A percentile compares a stretch with the other conserved stretches of the same genome.
Conservation (phyloP, 2,888 invertebrate species). For the Acrobasis consociella region DNA sequence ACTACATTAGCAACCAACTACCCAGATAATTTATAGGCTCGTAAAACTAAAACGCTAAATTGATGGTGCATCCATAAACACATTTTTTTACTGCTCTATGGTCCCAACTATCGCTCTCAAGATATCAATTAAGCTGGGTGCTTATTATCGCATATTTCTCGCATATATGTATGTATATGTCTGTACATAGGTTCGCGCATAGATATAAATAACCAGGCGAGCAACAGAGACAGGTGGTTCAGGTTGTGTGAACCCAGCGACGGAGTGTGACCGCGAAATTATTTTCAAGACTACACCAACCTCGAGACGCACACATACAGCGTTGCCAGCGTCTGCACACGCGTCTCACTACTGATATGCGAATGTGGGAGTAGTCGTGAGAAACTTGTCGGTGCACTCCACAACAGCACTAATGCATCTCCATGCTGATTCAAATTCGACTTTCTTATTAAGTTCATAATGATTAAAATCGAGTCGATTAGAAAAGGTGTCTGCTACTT, state of each 20-base stretch:
- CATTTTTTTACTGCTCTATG: slow-evolving; percentile 32
- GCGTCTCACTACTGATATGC: slow-evolving; percentile 69
- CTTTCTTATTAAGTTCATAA: slow-evolving; percentile 41
- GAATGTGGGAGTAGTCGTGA: slow-evolving; percentile 78
- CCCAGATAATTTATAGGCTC: slow-evolving; percentile 19
- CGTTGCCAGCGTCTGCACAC: slow-evolving; percentile 53
- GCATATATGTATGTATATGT: slow-evolving; percentile 39
- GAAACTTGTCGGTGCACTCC: slow-evolving; percentile 67
- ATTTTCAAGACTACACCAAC: slow-evolving; percentile 82
- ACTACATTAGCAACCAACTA: slow-evolving; percentile 6
- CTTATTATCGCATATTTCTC: slow-evolving; percentile 46
- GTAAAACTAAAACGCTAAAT: slow-evolving; percentile 21
- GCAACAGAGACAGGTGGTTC: slow-evolving; percentile 79
- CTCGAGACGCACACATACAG: slow-evolving; percentile 61
- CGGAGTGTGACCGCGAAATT: slow-evolving; percentile 82
- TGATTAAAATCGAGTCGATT: slow-evolving; percentile 39
- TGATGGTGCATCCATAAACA: slow-evolving; percentile 17
- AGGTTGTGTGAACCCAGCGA: slow-evolving; percentile 78
- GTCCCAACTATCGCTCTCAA: slow-evolving; percentile 31
- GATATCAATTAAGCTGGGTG: slow-evolving; percentile 45
- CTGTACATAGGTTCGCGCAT: slow-evolving; percentile 68
- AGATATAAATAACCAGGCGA: slow-evolving; percentile 81
- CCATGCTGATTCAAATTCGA: slow-evolving; percentile 44
- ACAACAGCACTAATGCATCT: slow-evolving; percentile 44
- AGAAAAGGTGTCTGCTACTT: slow-evolving; percentile 61